phyloP scores from a whole-genome alignment of 23 tunicate species.

The Ascidia mentula region DNA sequence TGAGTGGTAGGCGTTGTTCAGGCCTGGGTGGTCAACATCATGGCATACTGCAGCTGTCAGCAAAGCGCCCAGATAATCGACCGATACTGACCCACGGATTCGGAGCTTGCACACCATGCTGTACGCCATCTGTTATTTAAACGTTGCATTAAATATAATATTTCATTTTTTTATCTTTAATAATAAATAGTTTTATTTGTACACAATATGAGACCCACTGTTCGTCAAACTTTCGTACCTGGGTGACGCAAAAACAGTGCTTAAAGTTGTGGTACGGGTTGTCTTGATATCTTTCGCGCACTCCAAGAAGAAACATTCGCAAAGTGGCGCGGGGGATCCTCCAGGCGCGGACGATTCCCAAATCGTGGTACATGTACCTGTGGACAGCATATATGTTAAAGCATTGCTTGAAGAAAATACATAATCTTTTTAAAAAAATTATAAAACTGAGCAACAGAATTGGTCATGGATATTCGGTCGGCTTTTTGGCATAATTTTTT shows the following conservation, averaged over 20 bases:
- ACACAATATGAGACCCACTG: background rate
- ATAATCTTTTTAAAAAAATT: no score
- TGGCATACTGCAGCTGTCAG: conserved; percentile 91
- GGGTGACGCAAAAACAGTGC: conserved; percentile 93
- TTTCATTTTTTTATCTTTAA: background rate
- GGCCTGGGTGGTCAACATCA: conserved; percentile 96
- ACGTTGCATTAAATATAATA: background rate
- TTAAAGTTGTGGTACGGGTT: conserved; percentile 97
- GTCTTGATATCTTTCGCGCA: conserved; percentile 85
- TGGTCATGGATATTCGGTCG: no score
- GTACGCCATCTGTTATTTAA: conserved; percentile 87
- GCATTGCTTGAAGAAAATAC: no score
- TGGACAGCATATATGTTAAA: no score
- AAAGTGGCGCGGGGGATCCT: conserved; percentile 69
- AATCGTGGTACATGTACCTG: conserved; percentile 93
- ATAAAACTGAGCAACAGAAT: no score
- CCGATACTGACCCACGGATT: conserved; percentile 35
- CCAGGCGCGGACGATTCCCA: conserved; percentile 77
- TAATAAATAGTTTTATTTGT: background rate
- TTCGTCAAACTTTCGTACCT: conserved; percentile 40
- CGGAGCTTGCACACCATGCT: conserved; percentile 77
- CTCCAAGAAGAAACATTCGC: conserved; percentile 76
- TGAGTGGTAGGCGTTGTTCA: conserved; percentile 79
- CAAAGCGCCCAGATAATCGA: conserved; percentile 73
- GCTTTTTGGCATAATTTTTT: no score